Base-by-base conservation (phyloP, 2,113 vertebrate species). In the Ptyas mucosa region DNA sequence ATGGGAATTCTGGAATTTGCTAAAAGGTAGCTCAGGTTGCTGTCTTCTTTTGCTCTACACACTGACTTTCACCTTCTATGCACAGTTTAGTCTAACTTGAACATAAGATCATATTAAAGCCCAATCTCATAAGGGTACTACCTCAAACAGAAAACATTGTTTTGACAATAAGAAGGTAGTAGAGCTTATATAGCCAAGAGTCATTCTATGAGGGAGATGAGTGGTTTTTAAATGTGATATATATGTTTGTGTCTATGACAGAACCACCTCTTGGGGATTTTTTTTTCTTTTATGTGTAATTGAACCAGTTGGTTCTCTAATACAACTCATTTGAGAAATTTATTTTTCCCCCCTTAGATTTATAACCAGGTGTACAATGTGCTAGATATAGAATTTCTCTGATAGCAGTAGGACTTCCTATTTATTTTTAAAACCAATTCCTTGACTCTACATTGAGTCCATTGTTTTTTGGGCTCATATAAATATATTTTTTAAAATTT, bases 1-100 rank as follows among this genome's bases (percentile, higher is more conserved):
- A 95, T 39, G 97, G 97, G 97, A 98, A 86, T 97, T 98, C 95
- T 97, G 97, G 97, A 98, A 98, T 97, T 97, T 93, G 95, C 90
- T 93, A 81, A 97, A 96, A 95, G 91, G 90, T 95, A 91, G 96
- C 96, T 98, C 95, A 96, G 89, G 96, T 98, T 96, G 93, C 96
- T 93, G 91, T 69, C 53, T 91, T 93, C 88, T 96, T 97, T 95
- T 96, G 93, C 89, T 88, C 92, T 94, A 92, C 87, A 88, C 95
- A 95, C 93, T 94, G 96, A 14, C 93, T 95, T 96, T 89, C 96
- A 93, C 89, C 52, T 95, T 94, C 46, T 95, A 54, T 4, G 92
- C 96, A 95, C 75, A 95, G 95, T 96, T 97, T 96, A 97, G 94
- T 96, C 95, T 96, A 95, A 95, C 92, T 96, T 95, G 85, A 24